Conservation (phyloP, 2,113 vertebrate genomes). For the Sphaerodactylus townsendi region DNA sequence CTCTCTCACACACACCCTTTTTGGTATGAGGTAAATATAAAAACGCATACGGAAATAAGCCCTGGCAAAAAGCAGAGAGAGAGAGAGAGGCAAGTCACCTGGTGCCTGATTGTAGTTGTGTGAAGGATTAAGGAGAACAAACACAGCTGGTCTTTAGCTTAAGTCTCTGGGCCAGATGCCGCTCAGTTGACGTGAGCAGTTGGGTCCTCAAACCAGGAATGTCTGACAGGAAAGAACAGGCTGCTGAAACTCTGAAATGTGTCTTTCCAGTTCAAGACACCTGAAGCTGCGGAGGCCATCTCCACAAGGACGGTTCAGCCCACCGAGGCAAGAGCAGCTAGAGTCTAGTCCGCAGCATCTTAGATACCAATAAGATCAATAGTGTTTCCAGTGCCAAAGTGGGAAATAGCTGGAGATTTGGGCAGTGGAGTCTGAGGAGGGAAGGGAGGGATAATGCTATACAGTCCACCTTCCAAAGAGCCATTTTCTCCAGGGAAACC, state of each 20-base stretch:
- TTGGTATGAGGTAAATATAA: background rate
- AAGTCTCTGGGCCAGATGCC: background rate
- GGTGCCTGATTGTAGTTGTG: background rate
- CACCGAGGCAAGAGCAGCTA: background rate
- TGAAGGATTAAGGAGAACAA: slow-evolving; percentile 17
- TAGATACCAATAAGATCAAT: too few species aligned
- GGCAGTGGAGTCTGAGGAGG: too few species aligned
- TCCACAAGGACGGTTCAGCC: background rate
- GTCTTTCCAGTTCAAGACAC: background rate
- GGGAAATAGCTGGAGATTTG: too few species aligned
- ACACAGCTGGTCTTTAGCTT: slow-evolving; percentile 15
- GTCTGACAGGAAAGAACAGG: background rate
- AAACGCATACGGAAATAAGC: slow-evolving; percentile 7
- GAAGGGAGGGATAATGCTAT: too few species aligned
- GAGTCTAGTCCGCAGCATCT: too few species aligned
- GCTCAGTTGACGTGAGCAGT: background rate
- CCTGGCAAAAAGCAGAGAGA: background rate
- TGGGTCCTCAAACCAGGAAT: background rate
- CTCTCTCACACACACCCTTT: background rate
- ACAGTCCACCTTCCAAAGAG: too few species aligned
- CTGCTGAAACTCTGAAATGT: background rate
- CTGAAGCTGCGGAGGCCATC: background rate
- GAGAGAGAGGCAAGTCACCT: background rate
- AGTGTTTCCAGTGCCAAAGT: too few species aligned
- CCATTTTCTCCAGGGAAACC: too few species aligned